Base-by-base conservation (phyloP, 2,797 vertebrate genomes). In the Scarus forsteni region DNA sequence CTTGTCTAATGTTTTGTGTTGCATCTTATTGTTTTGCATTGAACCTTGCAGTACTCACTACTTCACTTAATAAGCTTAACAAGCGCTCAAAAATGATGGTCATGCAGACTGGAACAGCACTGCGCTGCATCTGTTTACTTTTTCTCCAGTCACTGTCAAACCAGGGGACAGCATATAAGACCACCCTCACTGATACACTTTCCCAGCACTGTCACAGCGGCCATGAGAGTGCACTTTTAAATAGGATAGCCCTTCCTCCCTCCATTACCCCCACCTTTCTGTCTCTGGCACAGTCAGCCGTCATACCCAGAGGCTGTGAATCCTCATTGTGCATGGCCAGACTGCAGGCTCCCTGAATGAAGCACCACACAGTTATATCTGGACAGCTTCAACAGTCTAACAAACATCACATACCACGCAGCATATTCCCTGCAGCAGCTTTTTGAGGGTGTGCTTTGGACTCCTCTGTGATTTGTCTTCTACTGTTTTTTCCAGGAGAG, bases 391-490 rank as follows among this genome's bases (percentile, higher is more conserved):
- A 85, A 58, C 75, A 56, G 72, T 80, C 86, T 82, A 79, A 87
- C 79, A 83, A 77, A 77, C 85, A 83, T 89, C 82, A 72, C 87
- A 91, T 87, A 88, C 90, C 89, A 85, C 43, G 75, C 60, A 54
- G 71, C 56, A 81, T 82, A 91, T 81, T 88, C 84, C 79, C 79
- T 90, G 84, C 85, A 86, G 83, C 73, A 80, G 85, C 79, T 78
- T 91, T 92, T 85, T 54, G 15, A 90, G 90, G 90, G 90, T 69
- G 91, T 92, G 91, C 86, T 85, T 87, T 87, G 79, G 78, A 74
- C 61, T 68, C 60, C 56, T 63, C 77, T 69, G 62, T 71, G 72
- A 85, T 82, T 89, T 87, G 70, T 85, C 69, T 88, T 83, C 78
- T 78, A 70, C 78, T 54, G 66, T 15, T 6, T 63, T 54, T 87